Conservation (phyloP, 2,888 invertebrate genomes). For the Ditula angustiorana region DNA sequence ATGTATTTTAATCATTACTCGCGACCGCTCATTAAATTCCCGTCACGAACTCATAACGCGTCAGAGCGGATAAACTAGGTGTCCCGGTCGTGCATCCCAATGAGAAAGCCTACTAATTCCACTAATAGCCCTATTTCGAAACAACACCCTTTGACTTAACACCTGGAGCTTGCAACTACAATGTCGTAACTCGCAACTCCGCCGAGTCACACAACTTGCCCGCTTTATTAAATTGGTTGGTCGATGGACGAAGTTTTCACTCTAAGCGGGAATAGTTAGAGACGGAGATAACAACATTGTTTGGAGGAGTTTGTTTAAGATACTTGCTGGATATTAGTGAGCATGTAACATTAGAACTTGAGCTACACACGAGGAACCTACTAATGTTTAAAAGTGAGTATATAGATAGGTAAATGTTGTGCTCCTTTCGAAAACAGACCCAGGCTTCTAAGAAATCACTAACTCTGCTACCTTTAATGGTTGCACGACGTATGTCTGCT, state of each 20-base stretch:
- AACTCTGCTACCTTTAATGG: neutral
- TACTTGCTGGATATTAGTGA: constrained; percentile 32
- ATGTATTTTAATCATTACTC: constrained; percentile 9
- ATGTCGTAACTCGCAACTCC: constrained; percentile 32
- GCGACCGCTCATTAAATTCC: constrained; percentile 52
- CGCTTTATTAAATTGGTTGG: constrained; percentile 42
- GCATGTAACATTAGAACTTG: constrained; percentile 25
- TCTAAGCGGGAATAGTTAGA: constrained; percentile 39
- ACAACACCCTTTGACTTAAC: constrained; percentile 46
- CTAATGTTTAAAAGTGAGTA: neutral
- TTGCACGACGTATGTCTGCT: neutral
- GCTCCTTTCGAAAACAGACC: no score
- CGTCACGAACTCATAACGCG: constrained; percentile 65
- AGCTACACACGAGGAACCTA: constrained; percentile 4
- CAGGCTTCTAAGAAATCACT: neutral
- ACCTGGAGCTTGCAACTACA: constrained; percentile 41
- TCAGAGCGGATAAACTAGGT: constrained; percentile 60
- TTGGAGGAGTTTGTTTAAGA: constrained; percentile 24
- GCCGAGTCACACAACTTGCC: constrained; percentile 36
- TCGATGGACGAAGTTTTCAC: constrained; percentile 39
- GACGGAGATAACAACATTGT: constrained; percentile 39
- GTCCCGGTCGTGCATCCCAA: constrained; percentile 51
- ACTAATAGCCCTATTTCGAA: constrained; percentile 47
- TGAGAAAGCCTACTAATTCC: constrained; percentile 47
- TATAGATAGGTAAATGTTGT: no score